Evolutionary conservation across 2,113 vertebrate species (phyloP).

Genomic region (Cyphomyrus discorhynchus): DNA sequence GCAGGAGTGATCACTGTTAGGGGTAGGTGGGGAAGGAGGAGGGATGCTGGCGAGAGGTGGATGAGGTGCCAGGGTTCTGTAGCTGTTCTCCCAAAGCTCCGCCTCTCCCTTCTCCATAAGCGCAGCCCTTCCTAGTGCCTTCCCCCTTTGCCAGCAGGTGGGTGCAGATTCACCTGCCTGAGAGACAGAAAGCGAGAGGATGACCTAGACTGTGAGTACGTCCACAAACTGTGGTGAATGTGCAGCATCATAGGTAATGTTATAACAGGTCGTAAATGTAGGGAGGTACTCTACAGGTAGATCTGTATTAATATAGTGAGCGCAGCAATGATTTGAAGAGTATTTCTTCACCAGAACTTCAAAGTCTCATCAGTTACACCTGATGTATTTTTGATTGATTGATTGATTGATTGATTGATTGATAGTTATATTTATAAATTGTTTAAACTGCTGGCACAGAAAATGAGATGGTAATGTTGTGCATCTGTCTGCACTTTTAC

Average conservation of each 20-base stretch:
- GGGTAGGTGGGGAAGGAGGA: background rate
- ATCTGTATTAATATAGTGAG: background rate
- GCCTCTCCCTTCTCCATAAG: background rate
- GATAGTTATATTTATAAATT: background rate
- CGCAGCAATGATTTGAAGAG: background rate
- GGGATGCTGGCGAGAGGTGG: background rate
- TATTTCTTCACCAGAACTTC: background rate
- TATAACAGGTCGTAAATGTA: background rate
- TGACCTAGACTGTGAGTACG: background rate
- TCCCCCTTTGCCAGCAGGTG: constrained; percentile 15
- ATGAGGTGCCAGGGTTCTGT: background rate
- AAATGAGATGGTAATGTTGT: background rate
- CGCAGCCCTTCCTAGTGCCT: background rate
- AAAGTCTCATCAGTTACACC: background rate
- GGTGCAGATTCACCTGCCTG: constrained; percentile 33
- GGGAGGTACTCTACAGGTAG: background rate
- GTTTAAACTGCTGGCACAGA: background rate
- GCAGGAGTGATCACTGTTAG: background rate
- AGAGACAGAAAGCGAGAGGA: constrained; percentile 22
- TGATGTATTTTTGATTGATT: background rate
- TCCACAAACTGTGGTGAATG: background rate
- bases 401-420: background rate
- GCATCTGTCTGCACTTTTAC: background rate
- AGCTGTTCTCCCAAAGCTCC: background rate
- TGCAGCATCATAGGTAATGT: background rate